Conservation (phyloP, 2,797 vertebrate genomes). For the Tolypeutes matacus region DNA sequence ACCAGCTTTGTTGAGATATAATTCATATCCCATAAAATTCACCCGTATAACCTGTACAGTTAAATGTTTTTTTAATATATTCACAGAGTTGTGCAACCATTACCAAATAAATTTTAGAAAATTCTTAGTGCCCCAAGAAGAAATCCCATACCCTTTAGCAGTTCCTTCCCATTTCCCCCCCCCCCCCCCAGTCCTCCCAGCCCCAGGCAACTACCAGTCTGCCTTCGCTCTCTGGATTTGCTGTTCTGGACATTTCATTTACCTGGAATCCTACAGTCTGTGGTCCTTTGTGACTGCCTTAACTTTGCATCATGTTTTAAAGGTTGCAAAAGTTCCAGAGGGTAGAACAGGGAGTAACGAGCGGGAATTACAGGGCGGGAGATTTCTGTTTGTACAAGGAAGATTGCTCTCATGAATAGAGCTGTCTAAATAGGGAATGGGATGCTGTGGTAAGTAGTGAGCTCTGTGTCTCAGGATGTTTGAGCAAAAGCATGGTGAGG, state of each 20-base stretch:
- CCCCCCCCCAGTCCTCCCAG: background rate
- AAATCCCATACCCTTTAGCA: background rate
- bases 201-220: background rate
- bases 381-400: background rate
- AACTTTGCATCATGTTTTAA: background rate
- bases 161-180: background rate
- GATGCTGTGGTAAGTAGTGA: background rate
- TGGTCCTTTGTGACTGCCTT: background rate
- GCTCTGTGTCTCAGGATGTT: background rate
- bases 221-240: background rate
- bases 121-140: background rate
- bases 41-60: background rate
- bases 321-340: background rate
- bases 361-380: background rate
- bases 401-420: background rate
- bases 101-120: background rate
- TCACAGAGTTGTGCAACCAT: background rate
- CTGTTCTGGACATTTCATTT: background rate
- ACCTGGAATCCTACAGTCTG: background rate
- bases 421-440: background rate
- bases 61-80: background rate
- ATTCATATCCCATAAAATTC: background rate
- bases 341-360: background rate
- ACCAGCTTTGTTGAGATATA: background rate
- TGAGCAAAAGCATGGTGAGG: background rate